These are phyloP conservation scores for Botia kubotai DNA, from an alignment of 2,797 vertebrate genomes.

Conservation along the genomic window DNA sequence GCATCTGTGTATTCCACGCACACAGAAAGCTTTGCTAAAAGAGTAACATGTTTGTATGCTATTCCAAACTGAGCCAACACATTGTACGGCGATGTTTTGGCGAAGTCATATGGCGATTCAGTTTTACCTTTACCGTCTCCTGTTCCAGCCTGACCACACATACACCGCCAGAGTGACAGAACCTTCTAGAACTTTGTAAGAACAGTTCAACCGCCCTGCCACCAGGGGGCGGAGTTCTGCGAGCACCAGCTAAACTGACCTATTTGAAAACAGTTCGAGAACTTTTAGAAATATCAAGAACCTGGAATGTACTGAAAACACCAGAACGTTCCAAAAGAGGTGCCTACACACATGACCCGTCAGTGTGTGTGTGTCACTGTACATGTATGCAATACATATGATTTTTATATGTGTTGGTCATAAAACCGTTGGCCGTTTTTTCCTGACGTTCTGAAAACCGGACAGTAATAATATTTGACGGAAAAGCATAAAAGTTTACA, in stretches of 20 bases:
- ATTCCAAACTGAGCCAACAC: neutral
- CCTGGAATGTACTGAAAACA: slow-evolving; percentile 75
- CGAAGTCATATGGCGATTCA: neutral
- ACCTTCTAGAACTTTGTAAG: slow-evolving; percentile 36
- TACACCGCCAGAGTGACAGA: slow-evolving; percentile 37
- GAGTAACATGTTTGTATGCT: neutral
- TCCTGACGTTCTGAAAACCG: slow-evolving; percentile 60
- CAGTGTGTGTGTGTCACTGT: slow-evolving; percentile 54
- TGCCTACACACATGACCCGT: slow-evolving; percentile 77
- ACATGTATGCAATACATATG: slow-evolving; percentile 68
- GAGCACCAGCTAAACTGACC: slow-evolving; percentile 78
- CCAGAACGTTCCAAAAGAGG: slow-evolving; percentile 71
- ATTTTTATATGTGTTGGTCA: slow-evolving; percentile 57
- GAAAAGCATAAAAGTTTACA: slow-evolving; percentile 65
- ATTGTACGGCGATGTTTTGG: neutral
- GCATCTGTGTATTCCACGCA: neutral
- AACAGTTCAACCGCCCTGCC: slow-evolving; percentile 27
- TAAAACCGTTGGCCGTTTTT: slow-evolving; percentile 53
- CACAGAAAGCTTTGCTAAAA: neutral
- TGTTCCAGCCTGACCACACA: slow-evolving; percentile 52
- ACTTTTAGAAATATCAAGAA: slow-evolving; percentile 61
- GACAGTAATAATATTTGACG: slow-evolving; percentile 61
- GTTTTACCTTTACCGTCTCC: slow-evolving; percentile 14
- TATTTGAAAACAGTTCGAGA: slow-evolving; percentile 66
- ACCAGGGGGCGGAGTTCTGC: slow-evolving; percentile 58